Base-by-base conservation (phyloP, 2,797 vertebrate species). In the Karalla daura region DNA sequence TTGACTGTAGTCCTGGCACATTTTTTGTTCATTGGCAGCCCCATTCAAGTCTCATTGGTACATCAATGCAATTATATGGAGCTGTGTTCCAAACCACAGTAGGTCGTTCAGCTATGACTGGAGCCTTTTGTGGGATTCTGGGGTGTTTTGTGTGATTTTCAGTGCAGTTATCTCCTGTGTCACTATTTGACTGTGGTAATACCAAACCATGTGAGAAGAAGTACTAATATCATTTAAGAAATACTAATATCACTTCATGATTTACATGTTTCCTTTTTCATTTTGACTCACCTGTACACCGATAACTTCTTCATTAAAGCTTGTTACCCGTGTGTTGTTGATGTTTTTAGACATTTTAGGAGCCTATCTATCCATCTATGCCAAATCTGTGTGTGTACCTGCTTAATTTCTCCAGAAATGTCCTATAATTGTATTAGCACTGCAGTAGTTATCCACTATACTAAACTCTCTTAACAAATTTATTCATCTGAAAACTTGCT, bases 271-370 rank as follows among this genome's bases (percentile, higher is more conserved):
- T 12, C 14, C 5, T 9, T 10, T 3, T 23, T 51, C 5, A 18
- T 8, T 47, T 15, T 17, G 41, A 15, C 37, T 41, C 14, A 9
- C 39, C n/a, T n/a, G n/a, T n/a, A n/a, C n/a, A n/a, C n/a, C n/a
- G n/a, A n/a, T n/a, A n/a, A n/a, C n/a, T 30, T 32, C 3, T 47
- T 18, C 32, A 56, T 36, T 62, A 46, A 23, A 41, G 28, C n/a
- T 36, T 46, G n/a, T 60, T 61, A 55, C 37, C 63, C 33, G 52
- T 59, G 40, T 6, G 46, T 14, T 17, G 7, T 50, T 9, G 24
- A 40, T 33, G 24, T 30, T 37, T 50, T 60, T 35, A 21, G 4
- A 49, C 35, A 35, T 40, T n/a, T 55, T 54, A 54, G 32, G 51
- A 60, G 17, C 23, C 25, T 44, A 20, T 17, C 13, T 33, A 27